phyloP scores from a whole-genome alignment of 1,140 invertebrate species.

The Cepaea nemoralis region DNA sequence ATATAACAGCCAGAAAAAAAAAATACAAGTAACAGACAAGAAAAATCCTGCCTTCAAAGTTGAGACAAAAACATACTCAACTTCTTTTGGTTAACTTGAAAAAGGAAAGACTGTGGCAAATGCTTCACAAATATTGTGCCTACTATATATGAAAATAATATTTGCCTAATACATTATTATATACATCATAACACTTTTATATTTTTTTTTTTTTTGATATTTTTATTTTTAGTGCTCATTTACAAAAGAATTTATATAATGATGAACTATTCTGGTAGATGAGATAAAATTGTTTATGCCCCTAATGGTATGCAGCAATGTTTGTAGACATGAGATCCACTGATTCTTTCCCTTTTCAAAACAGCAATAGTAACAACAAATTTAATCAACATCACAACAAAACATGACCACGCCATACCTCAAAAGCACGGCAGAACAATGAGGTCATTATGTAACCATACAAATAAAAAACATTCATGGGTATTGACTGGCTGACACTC shows the following conservation, averaged over 20 bases:
- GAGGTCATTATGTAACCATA: too few relatives aligned
- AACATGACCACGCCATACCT: too few relatives aligned
- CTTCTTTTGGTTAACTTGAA: constrained; percentile 29
- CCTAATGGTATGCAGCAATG: constrained; percentile 19
- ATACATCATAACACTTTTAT: background rate
- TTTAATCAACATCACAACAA: too few relatives aligned
- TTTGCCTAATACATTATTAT: background rate
- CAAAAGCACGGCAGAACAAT: too few relatives aligned
- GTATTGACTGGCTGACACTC: too few relatives aligned
- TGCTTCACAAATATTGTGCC: constrained; percentile 43
- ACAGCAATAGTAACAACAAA: too few relatives aligned
- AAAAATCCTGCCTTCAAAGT: background rate
- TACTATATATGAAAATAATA: constrained; percentile 37
- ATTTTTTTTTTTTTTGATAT: constrained; percentile 8
- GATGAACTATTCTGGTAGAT: constrained; percentile 8
- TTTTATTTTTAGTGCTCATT: too few relatives aligned
- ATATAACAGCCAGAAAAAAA: background rate
- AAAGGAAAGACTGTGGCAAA: constrained; percentile 44
- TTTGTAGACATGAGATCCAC: constrained; percentile 36
- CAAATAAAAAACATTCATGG: too few relatives aligned
- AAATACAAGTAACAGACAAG: background rate
- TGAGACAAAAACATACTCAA: constrained; percentile 21
- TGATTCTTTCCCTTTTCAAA: constrained; percentile 44
- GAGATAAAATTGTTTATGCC: background rate
- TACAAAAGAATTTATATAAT: background rate